phyloP scores from a whole-genome alignment of 1,140 invertebrate species.

The Drosophila kanapiae region DNA sequence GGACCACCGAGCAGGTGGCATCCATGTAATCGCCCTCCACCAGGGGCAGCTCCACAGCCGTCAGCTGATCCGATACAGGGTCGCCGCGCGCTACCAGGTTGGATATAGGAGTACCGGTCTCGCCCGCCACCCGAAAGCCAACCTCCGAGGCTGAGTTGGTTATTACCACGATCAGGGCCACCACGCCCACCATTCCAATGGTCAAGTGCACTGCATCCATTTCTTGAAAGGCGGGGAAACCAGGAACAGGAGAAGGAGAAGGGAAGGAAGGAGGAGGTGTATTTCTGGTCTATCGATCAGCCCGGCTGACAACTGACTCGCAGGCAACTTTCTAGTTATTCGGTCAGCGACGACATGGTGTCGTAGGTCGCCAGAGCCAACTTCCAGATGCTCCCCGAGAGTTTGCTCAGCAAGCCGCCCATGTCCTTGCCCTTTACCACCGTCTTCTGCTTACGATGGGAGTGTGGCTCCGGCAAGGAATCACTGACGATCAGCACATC shows the following conservation, averaged over 20 bases:
- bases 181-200: slow-evolving; percentile 31
- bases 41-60: background rate
- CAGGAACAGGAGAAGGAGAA: background rate
- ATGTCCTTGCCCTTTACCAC: slow-evolving; percentile 11
- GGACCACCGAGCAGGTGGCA: slow-evolving; percentile 10
- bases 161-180: slow-evolving; percentile 41
- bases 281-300: background rate
- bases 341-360: slow-evolving; percentile 3
- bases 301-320: slow-evolving; percentile 4
- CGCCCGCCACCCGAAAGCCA: slow-evolving; percentile 3
- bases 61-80: slow-evolving; percentile 6
- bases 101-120: slow-evolving; percentile 9
- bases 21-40: slow-evolving; percentile 18
- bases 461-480: background rate
- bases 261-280: background rate
- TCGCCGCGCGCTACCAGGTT: background rate
- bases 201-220: slow-evolving; percentile 40
- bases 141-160: background rate
- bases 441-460: background rate
- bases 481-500: slow-evolving; percentile 5
- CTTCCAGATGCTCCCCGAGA: background rate
- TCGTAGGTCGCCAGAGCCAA: background rate
- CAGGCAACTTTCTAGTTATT: background rate
- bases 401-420: background rate
- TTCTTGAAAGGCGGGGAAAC: background rate